Evolutionary conservation across 2,888 invertebrate genomes (phyloP), one percentile per base, ranked within the genome.

Genomic region (Thera britannica): DNA sequence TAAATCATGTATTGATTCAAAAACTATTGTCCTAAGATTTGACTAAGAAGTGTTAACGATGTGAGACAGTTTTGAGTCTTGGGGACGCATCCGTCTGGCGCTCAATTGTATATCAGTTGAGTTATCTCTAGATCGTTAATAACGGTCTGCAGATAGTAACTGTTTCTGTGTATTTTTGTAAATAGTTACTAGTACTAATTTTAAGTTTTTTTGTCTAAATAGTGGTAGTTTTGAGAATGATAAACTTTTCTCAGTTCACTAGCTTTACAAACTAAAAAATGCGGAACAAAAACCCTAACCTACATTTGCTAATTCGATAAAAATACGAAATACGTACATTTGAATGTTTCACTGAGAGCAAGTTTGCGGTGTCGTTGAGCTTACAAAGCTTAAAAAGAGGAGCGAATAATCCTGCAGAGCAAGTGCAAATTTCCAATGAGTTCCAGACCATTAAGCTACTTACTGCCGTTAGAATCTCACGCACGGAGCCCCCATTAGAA

Each of bases 371-470:
- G 65, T n/a, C 58, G 44, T 46, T 56, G 63, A 61, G 58, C 64
- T 67, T 63, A 60, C 58, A 68, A 68, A 67, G 54, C 63, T 54
- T 59, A 61, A 75, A 80, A 79, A 77, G 57, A 71, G 72, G 60
- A 68, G 62, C 60, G 67, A 75, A 74, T 69, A 68, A 74, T 76
- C 72, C 70, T 74, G 77, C 77, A 72, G 74, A 76, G 76, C 73
- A 75, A 83, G 85, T 84, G 85, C 83, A 84, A 88, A 89, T 88
- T 86, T 83, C 83, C 85, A 84, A 86, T 87, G 83, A 82, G 84
- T 87, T 86, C 83, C 83, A 77, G 75, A 72, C 84, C 86, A 89
- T 89, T 88, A 86, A 82, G 83, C 83, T 80, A 81, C 84, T 87
- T 86, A 83, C 80, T 75, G 77, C 78, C 79, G 79, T 76, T 79